Evolutionary conservation across 1,140 invertebrate genomes (phyloP).

Genomic region (Drosophila virilis): DNA sequence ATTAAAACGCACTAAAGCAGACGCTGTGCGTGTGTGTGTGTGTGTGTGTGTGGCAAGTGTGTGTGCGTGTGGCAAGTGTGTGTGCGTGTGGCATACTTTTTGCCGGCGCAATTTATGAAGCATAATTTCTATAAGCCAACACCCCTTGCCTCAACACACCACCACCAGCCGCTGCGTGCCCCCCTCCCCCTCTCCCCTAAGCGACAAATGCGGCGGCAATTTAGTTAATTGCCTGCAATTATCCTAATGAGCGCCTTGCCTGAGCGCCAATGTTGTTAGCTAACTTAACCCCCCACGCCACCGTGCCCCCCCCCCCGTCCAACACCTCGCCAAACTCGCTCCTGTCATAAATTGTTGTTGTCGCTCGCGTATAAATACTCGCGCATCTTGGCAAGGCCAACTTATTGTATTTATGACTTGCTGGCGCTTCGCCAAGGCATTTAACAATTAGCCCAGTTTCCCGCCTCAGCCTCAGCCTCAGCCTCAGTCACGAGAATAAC

Average conservation of each 20-base stretch:
- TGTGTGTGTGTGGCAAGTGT: not conserved
- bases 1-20: conserved; percentile 75
- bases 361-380: conserved; percentile 30
- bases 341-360: conserved; percentile 33
- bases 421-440: conserved; percentile 60
- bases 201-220: conserved; percentile 81
- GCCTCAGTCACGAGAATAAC: too few relatives aligned
- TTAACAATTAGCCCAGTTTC: conserved; percentile 54
- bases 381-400: conserved; percentile 56
- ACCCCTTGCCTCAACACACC: conserved; percentile 19
- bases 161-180: conserved; percentile 6
- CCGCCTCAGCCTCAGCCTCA: not conserved
- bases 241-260: conserved; percentile 82
- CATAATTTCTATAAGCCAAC: conserved; percentile 76
- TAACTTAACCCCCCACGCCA: conserved; percentile 13
- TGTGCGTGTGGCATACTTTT: conserved; percentile 28
- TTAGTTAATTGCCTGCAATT: conserved; percentile 83
- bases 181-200: conserved; percentile 22
- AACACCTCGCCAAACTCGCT: not conserved
- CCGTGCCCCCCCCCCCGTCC: not conserved
- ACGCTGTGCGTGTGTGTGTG: conserved; percentile 27
- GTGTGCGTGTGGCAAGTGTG: not conserved
- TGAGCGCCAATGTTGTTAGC: conserved; percentile 55
- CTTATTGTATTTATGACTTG: conserved; percentile 81
- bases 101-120: conserved; percentile 66